Conservation (phyloP, 2,888 invertebrate species). For the Drosophila pullipes region DNA sequence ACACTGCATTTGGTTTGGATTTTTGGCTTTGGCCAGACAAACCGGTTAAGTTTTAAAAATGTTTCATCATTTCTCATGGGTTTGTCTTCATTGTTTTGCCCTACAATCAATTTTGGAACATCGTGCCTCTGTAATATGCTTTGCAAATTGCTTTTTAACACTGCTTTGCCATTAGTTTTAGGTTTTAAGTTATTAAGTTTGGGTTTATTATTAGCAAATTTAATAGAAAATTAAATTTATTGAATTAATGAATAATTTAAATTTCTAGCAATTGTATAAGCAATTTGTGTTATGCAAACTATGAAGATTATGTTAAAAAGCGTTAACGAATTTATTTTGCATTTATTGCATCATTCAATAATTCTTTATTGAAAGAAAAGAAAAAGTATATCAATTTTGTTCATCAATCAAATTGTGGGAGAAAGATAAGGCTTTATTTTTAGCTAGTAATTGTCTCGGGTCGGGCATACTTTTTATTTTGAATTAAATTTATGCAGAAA, state of each 20-base stretch:
- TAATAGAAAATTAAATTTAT: background rate
- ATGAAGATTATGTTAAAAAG: slow-evolving; percentile 3
- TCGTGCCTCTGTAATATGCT: slow-evolving; percentile 68
- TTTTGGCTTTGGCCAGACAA: slow-evolving; percentile 73
- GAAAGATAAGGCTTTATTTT: slow-evolving; percentile 18
- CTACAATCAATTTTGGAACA: slow-evolving; percentile 69
- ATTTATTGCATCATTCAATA: background rate
- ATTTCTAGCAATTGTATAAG: slow-evolving; percentile 20
- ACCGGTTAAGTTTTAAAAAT: slow-evolving; percentile 62
- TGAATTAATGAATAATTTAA: slow-evolving; percentile 22
- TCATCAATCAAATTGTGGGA: slow-evolving; percentile 4
- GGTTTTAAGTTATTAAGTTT: slow-evolving; percentile 20
- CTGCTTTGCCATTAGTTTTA: slow-evolving; percentile 40
- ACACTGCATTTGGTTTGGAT: slow-evolving; percentile 45
- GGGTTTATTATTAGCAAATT: slow-evolving; percentile 13
- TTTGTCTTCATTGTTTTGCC: slow-evolving; percentile 62
- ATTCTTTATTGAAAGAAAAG: background rate
- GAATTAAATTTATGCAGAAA: slow-evolving; percentile 7
- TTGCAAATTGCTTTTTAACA: slow-evolving; percentile 62
- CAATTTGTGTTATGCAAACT: slow-evolving; percentile 9
- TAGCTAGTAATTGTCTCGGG: slow-evolving; percentile 59
- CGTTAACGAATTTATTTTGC: background rate
- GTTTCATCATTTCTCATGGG: slow-evolving; percentile 70
- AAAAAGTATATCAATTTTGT: slow-evolving; percentile 5
- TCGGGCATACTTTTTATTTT: slow-evolving; percentile 25